phyloP scores from a whole-genome alignment of 2,797 vertebrate species.

The Urocyon cinereoargenteus region DNA sequence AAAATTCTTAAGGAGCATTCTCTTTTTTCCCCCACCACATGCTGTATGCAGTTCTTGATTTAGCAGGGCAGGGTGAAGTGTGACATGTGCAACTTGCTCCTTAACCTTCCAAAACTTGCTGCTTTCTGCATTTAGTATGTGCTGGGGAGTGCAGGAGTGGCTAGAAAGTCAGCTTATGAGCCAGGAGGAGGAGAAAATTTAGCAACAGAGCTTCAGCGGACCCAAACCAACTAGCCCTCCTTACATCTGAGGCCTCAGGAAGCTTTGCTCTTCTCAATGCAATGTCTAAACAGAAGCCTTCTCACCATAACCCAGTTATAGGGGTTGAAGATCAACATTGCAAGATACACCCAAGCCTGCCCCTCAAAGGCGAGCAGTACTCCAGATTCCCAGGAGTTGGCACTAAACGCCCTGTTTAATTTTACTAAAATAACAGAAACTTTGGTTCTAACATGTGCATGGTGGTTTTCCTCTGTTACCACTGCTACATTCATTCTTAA shows the following conservation, averaged over 20 bases:
- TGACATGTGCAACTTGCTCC: slow-evolving; percentile 57
- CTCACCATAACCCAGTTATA: background rate
- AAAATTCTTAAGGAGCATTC: slow-evolving; percentile 64
- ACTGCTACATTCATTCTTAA: background rate
- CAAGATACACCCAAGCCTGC: rapidly evolving
- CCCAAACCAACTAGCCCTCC: background rate
- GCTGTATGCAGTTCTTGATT: background rate
- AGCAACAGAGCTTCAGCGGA: background rate
- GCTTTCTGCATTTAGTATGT: background rate
- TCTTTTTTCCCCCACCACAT: background rate
- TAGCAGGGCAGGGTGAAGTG: slow-evolving; percentile 24
- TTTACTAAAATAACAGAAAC: background rate
- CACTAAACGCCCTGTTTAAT: background rate
- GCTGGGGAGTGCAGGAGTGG: slow-evolving; percentile 64
- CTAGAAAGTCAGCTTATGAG: background rate
- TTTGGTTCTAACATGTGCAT: background rate
- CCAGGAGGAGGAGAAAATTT: background rate
- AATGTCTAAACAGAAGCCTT: background rate
- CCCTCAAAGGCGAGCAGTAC: background rate
- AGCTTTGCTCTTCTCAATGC: background rate
- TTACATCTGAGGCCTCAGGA: background rate
- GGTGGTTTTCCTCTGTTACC: background rate
- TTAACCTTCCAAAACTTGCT: slow-evolving; percentile 71
- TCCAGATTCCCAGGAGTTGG: background rate
- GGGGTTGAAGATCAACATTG: background rate